phyloP scores from a whole-genome alignment of 2,113 vertebrate species.

The Embiotoca jacksoni region DNA sequence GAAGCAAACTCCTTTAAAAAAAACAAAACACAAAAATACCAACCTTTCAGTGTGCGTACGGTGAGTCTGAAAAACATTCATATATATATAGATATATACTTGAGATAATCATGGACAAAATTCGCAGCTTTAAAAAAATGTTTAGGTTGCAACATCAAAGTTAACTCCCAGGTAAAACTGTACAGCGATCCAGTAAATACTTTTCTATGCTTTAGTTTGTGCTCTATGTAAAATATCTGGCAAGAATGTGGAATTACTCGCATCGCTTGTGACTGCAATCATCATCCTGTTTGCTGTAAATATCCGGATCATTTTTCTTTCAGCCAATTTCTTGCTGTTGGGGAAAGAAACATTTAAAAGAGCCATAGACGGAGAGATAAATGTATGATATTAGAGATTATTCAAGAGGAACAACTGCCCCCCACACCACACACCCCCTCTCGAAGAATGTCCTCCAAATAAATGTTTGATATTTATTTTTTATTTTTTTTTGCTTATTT shows the following conservation, averaged over 20 bases:
- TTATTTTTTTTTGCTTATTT: no score
- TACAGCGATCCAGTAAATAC: background rate
- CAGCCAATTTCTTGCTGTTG: background rate
- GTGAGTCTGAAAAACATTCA: no score
- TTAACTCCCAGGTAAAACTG: background rate
- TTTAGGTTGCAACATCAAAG: background rate
- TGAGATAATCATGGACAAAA: conserved; percentile 17
- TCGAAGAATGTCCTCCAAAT: background rate
- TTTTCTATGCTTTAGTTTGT: conserved; percentile 2
- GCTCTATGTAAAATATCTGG: conserved; percentile 19
- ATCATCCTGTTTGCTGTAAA: conserved; percentile 14
- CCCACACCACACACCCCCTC: background rate
- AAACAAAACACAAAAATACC: no score
- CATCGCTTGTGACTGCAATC: conserved; percentile 25
- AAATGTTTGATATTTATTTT: background rate
- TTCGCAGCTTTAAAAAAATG: background rate
- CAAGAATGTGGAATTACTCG: conserved; percentile 21
- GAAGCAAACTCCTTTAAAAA: no score
- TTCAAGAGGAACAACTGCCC: conserved; percentile 11
- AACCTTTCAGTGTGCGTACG: no score
- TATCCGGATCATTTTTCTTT: conserved; percentile 1
- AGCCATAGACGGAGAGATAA: no score
- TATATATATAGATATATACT: background rate
- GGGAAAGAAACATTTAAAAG: background rate
- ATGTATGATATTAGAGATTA: background rate